Percentiles rank a stretch among this genome's conserved stretches.
Conservation (phyloP, 2,888 invertebrate species). For the Hipparchia sbordonii region DNA sequence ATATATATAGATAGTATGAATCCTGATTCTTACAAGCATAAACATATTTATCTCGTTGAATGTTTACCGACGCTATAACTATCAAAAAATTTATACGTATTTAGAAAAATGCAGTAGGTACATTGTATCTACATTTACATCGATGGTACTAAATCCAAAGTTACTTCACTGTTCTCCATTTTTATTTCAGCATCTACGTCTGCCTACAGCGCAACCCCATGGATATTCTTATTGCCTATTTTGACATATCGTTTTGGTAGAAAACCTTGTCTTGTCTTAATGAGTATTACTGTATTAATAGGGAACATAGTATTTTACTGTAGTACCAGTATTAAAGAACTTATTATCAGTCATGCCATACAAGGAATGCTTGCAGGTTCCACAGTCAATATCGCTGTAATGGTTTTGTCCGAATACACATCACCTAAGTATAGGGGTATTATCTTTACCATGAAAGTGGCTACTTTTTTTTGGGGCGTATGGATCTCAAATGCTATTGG, state of each 20-base stretch:
- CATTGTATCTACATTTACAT: too few species aligned
- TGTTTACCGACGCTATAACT: too few species aligned
- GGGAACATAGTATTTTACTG: conserved; percentile 21
- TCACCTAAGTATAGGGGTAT: conserved; percentile 38
- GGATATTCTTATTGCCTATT: conserved; percentile 17
- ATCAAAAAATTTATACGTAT: too few species aligned
- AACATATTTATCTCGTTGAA: too few species aligned
- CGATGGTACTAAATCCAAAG: not conserved
- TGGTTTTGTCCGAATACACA: conserved; percentile 37
- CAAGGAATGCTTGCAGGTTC: conserved; percentile 26
- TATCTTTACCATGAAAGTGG: conserved; percentile 37
- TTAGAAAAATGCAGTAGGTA: too few species aligned
- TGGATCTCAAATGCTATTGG: conserved; percentile 43
- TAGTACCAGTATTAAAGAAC: conserved; percentile 11
- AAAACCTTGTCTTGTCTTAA: conserved; percentile 9
- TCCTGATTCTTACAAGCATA: too few species aligned
- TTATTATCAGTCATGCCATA: conserved; percentile 27
- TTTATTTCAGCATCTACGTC: conserved; percentile 18
- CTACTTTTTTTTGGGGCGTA: conserved; percentile 38
- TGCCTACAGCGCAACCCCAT: conserved; percentile 7
- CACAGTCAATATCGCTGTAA: conserved; percentile 20
- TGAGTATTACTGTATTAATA: conserved; percentile 8
- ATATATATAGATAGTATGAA: too few species aligned
- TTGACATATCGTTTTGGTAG: conserved; percentile 12
- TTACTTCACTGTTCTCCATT: not conserved